Evolutionary conservation across 2,888 invertebrate genomes (phyloP).

Genomic region (Aquatica leii): DNA sequence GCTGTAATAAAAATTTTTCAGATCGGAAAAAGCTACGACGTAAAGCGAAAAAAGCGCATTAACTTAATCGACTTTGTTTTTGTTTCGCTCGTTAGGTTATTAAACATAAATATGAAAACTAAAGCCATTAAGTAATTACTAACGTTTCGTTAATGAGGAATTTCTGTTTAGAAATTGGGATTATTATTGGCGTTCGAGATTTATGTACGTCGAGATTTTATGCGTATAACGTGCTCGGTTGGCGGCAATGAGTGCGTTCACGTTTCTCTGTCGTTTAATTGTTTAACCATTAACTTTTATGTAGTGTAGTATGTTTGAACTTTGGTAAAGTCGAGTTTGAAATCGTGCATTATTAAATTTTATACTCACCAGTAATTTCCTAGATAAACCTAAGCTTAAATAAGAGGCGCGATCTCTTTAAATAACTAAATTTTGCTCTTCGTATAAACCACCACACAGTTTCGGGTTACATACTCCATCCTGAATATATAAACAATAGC

Average conservation of each 20-base stretch:
- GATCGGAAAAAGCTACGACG: neutral
- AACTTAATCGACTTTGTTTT: slow-evolving; percentile 1
- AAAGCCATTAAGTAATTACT: neutral
- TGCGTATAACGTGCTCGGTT: slow-evolving; percentile 1
- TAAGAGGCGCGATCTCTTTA: slow-evolving; percentile 3
- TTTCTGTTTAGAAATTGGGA: neutral
- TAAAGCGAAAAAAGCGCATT: neutral
- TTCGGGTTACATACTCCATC: slow-evolving; percentile 26
- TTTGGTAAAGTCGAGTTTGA: neutral
- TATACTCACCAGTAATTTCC: slow-evolving; percentile 3
- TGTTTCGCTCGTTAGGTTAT: neutral
- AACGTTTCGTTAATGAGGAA: neutral
- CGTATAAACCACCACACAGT: slow-evolving; percentile 15
- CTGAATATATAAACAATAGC: slow-evolving; percentile 33
- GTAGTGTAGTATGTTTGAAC: neutral
- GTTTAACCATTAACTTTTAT: slow-evolving; percentile 10
- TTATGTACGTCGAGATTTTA: neutral
- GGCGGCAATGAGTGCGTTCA: neutral
- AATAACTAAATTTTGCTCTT: slow-evolving; percentile 21
- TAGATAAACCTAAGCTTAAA: slow-evolving; percentile 3
- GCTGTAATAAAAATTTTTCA: neutral
- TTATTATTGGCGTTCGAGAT: slow-evolving; percentile 10
- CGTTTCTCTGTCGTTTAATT: slow-evolving; percentile 2
- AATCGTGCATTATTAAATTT: slow-evolving; percentile 8
- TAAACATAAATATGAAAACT: neutral